These are phyloP conservation scores for Apamea crenata DNA, from an alignment of 2,888 invertebrate species.

Conservation along the genomic window DNA sequence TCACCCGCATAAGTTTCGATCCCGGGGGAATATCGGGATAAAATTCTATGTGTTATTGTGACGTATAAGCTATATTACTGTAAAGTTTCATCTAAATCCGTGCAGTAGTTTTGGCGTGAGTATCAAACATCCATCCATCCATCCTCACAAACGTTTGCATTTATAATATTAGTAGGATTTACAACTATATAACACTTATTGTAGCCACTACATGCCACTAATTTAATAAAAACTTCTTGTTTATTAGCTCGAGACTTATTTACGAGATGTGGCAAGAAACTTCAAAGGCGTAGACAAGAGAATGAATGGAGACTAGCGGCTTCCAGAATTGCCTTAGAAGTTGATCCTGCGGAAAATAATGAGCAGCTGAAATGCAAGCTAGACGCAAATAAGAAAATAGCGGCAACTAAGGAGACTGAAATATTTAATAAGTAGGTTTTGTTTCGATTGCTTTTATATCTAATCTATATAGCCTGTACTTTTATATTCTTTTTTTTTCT, in stretches of 20 bases:
- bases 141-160: too few species aligned
- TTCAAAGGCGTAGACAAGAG: slow-evolving; percentile 92
- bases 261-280: slow-evolving; percentile 91
- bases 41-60: too few species aligned
- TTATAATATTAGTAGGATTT: too few species aligned
- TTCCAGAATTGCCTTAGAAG: slow-evolving; percentile 85
- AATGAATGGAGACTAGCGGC: slow-evolving; percentile 91
- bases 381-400: slow-evolving; percentile 89
- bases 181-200: neutral
- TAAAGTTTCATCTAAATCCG: too few species aligned
- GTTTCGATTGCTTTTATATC: neutral
- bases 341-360: slow-evolving; percentile 91
- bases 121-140: too few species aligned
- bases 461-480: neutral
- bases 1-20: too few species aligned
- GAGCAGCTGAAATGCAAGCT: slow-evolving; percentile 88
- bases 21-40: too few species aligned
- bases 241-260: slow-evolving; percentile 91
- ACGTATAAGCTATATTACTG: too few species aligned
- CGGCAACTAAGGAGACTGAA: slow-evolving; percentile 87
- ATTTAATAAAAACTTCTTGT: slow-evolving; percentile 12
- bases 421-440: slow-evolving; percentile 89
- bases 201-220: neutral
- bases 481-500: neutral
- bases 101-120: too few species aligned